Evolutionary conservation across 2,888 invertebrate species (phyloP).

Genomic region (Spilosoma lubricipeda): DNA sequence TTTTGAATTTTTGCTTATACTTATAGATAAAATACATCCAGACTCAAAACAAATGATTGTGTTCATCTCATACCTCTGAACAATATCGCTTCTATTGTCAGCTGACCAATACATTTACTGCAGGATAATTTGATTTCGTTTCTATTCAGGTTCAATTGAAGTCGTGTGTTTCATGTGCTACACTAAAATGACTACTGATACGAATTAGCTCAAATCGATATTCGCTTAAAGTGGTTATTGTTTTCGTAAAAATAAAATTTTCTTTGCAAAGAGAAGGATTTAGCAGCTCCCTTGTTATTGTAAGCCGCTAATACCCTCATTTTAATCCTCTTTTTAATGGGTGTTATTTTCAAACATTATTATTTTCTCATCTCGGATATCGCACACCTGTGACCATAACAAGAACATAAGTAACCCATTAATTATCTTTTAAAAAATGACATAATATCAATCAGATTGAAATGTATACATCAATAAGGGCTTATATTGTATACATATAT

Average conservation of each 20-base stretch:
- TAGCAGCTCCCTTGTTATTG: not conserved
- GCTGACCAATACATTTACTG: not conserved
- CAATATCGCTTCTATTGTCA: not conserved
- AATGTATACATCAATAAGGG: too few relatives aligned
- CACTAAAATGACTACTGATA: not conserved
- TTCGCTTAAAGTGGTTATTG: not conserved
- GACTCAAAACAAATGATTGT: too few relatives aligned
- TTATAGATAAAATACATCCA: too few relatives aligned
- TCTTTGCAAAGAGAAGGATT: not conserved
- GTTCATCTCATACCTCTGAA: not conserved
- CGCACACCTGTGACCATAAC: not conserved
- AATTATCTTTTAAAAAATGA: not conserved
- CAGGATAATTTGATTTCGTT: not conserved
- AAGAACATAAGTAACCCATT: not conserved
- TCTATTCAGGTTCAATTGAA: not conserved
- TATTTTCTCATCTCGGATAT: not conserved
- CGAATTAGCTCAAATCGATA: not conserved
- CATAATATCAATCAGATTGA: not conserved
- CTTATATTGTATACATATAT: too few relatives aligned
- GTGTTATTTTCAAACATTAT: not conserved
- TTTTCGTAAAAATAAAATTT: not conserved
- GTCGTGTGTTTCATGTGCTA: too few relatives aligned
- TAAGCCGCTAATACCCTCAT: not conserved
- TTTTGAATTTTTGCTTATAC: too few relatives aligned
- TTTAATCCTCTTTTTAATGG: not conserved